These are phyloP conservation scores for Cosmopolites sordidus DNA, from an alignment of 2,888 invertebrate species.

Conservation along the genomic window DNA sequence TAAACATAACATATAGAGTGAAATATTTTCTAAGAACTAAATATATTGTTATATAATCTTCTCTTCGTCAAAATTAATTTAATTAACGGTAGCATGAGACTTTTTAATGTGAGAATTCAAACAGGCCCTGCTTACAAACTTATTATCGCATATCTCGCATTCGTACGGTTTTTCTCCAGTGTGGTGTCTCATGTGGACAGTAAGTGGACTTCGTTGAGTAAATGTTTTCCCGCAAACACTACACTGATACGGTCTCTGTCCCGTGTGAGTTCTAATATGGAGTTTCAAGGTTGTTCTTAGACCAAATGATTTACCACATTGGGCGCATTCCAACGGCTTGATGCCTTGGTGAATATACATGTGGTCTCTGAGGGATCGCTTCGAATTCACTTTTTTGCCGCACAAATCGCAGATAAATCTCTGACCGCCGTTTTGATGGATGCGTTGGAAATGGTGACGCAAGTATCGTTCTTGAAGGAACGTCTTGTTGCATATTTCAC, in stretches of 20 bases:
- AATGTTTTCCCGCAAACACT: constrained; percentile 39
- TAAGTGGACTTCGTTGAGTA: constrained; percentile 39
- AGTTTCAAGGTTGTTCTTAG: constrained; percentile 43
- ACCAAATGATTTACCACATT: constrained; percentile 45
- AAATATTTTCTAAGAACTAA: no score
- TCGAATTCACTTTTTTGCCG: constrained; percentile 40
- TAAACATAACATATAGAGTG: no score
- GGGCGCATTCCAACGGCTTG: constrained; percentile 41
- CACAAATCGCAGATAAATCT: constrained; percentile 38
- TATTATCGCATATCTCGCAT: constrained; percentile 36
- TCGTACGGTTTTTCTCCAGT: constrained; percentile 39
- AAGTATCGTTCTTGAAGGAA: constrained; percentile 37
- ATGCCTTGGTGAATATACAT: constrained; percentile 45
- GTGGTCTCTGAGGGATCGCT: constrained; percentile 40
- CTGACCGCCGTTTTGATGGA: constrained; percentile 37
- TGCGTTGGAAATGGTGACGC: constrained; percentile 34
- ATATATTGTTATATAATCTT: no score
- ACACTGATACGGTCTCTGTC: constrained; percentile 43
- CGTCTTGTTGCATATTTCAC: constrained; percentile 37
- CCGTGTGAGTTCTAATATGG: constrained; percentile 46
- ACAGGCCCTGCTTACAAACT: constrained; percentile 39
- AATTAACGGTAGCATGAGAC: constrained; percentile 29
- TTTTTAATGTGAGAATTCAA: constrained; percentile 36
- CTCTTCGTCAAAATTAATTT: neutral
- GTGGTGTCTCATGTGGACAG: constrained; percentile 38